phyloP scores from a whole-genome alignment of 2,113 vertebrate species.

The Periophthalmodon schlosseri region DNA sequence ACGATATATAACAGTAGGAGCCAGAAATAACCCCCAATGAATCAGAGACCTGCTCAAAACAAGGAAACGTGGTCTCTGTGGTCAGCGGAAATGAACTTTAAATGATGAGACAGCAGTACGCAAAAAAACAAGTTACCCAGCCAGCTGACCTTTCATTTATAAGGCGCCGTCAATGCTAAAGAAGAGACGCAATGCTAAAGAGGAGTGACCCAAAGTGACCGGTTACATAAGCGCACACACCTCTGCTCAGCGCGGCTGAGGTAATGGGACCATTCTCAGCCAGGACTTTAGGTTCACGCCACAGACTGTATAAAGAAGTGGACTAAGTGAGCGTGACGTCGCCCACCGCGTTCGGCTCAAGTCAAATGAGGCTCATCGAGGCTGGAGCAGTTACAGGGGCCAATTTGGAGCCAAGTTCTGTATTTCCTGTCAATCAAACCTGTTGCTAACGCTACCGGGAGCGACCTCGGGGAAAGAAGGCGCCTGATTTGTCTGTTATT shows the following conservation, averaged over 20 bases:
- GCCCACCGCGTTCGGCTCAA: too few relatives aligned
- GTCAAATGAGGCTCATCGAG: too few relatives aligned
- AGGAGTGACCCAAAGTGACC: constrained; percentile 10
- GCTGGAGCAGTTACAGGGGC: too few relatives aligned
- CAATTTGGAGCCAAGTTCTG: too few relatives aligned
- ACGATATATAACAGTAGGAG: neutral
- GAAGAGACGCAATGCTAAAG: constrained; percentile 14
- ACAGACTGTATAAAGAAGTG: neutral
- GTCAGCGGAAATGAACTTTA: neutral
- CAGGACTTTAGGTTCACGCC: constrained; percentile 20
- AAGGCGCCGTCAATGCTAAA: constrained; percentile 31
- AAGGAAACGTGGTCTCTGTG: neutral
- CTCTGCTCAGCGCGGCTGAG: constrained; percentile 33
- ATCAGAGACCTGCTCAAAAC: neutral
- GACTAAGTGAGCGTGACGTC: too few relatives aligned
- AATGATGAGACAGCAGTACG: constrained; percentile 11
- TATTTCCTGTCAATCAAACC: too few relatives aligned
- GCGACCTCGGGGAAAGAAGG: too few relatives aligned
- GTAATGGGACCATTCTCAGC: constrained; percentile 28
- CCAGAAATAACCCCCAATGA: neutral
- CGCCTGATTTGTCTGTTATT: too few relatives aligned
- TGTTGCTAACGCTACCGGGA: too few relatives aligned
- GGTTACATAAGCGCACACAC: constrained; percentile 27
- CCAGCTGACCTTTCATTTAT: constrained; percentile 46
- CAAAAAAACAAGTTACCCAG: constrained; percentile 21